Evolutionary conservation across 2,113 vertebrate genomes (phyloP).

Genomic region (Typhlomys cinereus): DNA sequence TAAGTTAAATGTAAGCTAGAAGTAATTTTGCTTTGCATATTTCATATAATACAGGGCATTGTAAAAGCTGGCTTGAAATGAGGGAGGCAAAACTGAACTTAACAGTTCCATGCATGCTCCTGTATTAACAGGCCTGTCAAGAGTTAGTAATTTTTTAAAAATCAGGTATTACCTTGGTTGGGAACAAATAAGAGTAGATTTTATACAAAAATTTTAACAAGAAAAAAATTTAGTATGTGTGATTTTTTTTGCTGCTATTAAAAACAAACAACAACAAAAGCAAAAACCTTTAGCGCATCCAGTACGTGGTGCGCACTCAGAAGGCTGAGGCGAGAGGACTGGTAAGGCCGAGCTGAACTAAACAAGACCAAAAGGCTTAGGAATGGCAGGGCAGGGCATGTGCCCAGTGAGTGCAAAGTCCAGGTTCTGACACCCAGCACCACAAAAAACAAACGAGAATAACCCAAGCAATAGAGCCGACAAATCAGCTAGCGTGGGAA

Average conservation of each 20-base stretch:
- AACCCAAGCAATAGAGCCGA: neutral
- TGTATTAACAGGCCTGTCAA: no score
- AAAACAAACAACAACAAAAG: neutral
- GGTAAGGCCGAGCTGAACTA: neutral
- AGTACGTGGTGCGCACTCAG: neutral
- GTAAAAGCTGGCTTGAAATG: no score
- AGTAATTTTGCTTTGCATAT: no score
- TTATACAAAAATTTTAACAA: no score
- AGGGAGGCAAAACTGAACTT: no score
- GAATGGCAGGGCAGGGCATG: neutral
- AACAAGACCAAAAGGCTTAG: neutral
- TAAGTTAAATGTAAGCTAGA: no score
- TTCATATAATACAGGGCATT: no score
- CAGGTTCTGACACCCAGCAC: neutral
- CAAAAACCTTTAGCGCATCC: neutral
- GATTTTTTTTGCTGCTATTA: neutral
- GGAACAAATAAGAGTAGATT: no score
- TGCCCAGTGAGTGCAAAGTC: neutral
- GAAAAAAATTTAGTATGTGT: neutral
- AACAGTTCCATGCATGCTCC: no score
- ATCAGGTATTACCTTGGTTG: no score
- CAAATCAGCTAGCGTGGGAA: neutral
- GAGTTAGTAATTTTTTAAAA: no score
- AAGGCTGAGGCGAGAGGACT: neutral
- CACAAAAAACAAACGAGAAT: neutral